phyloP scores from a whole-genome alignment of 2,888 invertebrate species.

The Thecophora atra region DNA sequence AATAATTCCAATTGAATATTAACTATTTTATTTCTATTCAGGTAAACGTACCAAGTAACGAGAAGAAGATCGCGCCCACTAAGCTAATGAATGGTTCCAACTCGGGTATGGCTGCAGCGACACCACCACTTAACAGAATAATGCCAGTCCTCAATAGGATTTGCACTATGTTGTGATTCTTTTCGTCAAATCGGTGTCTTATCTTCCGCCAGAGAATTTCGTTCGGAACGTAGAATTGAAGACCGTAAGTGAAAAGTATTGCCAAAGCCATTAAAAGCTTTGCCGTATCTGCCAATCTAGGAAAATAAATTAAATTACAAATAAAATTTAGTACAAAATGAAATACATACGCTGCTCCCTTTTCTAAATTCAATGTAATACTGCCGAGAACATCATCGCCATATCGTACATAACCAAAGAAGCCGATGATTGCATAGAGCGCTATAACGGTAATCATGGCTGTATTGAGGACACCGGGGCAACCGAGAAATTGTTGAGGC shows the following conservation, averaged over 20 bases:
- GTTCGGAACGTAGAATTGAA: conserved; percentile 95
- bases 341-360: conserved; percentile 72
- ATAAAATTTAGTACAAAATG: no score
- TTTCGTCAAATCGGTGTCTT: conserved; percentile 66
- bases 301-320: conserved; percentile 44
- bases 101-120: conserved; percentile 83
- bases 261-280: conserved; percentile 87
- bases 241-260: conserved; percentile 90
- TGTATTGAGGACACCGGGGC: conserved; percentile 85
- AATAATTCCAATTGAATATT: no score
- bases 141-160: conserved; percentile 62
- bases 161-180: conserved; percentile 64
- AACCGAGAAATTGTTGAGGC: conserved; percentile 81
- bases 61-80: conserved; percentile 80
- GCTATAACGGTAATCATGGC: conserved; percentile 85
- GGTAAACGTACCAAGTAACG: conserved; percentile 67
- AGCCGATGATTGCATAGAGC: conserved; percentile 84
- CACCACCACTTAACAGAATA: conserved; percentile 70
- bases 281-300: conserved; percentile 79
- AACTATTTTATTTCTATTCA: no score
- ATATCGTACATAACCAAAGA: conserved; percentile 89
- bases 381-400: conserved; percentile 78
- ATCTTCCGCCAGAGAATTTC: conserved; percentile 88
- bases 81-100: conserved; percentile 88
- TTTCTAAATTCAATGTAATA: conserved; percentile 85